phyloP scores from a whole-genome alignment of 2,797 vertebrate genomes.

The Hydrolagus colliei region DNA sequence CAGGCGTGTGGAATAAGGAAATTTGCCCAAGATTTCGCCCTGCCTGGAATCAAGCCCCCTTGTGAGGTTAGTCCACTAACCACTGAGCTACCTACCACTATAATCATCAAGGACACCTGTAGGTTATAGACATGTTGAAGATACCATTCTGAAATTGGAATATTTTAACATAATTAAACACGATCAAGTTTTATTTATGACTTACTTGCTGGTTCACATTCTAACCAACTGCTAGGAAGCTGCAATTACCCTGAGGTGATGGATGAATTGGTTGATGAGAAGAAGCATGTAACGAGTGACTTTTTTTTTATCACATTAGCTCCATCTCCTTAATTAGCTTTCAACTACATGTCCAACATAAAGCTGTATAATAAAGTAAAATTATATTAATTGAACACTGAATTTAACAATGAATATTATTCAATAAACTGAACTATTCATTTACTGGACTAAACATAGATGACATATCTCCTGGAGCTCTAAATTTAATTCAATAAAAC shows the following conservation, averaged over 20 bases:
- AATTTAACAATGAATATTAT: too few relatives aligned
- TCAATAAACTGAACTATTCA: too few relatives aligned
- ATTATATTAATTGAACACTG: too few relatives aligned
- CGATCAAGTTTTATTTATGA: not conserved
- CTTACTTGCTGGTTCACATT: not conserved
- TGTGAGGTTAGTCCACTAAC: too few relatives aligned
- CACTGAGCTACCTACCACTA: not conserved
- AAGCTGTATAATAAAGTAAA: too few relatives aligned
- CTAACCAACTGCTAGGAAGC: not conserved
- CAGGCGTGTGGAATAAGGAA: too few relatives aligned
- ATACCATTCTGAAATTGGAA: not conserved
- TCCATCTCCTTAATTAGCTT: not conserved
- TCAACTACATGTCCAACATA: not conserved
- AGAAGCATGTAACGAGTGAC: not conserved
- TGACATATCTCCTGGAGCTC: too few relatives aligned
- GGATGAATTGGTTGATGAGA: not conserved
- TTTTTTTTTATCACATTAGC: not conserved
- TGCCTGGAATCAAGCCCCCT: too few relatives aligned
- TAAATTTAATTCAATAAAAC: too few relatives aligned
- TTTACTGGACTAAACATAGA: too few relatives aligned
- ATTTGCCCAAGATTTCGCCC: too few relatives aligned
- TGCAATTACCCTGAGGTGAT: not conserved
- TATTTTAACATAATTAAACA: slow-evolving; percentile 1
- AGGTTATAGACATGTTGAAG: not conserved
- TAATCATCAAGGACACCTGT: not conserved